Evolutionary conservation across 2,888 invertebrate genomes (phyloP).

Genomic region (Clostera curtula): DNA sequence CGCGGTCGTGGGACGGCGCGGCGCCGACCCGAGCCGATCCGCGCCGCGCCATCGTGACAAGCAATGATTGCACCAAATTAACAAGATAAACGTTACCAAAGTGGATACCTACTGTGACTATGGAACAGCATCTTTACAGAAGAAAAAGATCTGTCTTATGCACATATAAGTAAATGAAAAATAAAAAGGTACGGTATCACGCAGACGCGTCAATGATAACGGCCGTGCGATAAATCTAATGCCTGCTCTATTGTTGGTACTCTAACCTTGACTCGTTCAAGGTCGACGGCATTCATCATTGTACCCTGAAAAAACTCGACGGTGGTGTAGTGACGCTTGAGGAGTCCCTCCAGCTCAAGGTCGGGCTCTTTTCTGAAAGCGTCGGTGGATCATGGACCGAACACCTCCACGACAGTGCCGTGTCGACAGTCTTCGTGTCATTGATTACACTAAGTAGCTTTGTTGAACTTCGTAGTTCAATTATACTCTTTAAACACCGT

Average conservation of each 20-base stretch:
- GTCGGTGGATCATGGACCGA: conserved; percentile 58
- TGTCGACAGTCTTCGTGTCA: not conserved
- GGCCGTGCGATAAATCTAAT: conserved; percentile 73
- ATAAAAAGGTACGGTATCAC: conserved; percentile 46
- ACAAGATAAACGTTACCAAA: conserved; percentile 70
- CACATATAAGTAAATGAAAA: conserved; percentile 63
- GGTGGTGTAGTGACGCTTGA: conserved; percentile 99
- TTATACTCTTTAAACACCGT: too few relatives aligned
- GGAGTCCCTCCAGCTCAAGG: conserved; percentile 99
- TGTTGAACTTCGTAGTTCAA: too few relatives aligned
- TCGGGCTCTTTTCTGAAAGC: conserved; percentile 98
- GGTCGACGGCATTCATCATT: conserved; percentile 99
- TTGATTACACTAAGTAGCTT: too few relatives aligned
- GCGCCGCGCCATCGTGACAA: conserved; percentile 57
- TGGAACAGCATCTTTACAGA: conserved; percentile 68
- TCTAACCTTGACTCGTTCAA: conserved; percentile 99
- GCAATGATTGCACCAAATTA: conserved; percentile 73
- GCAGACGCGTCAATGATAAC: conserved; percentile 69
- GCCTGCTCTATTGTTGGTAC: conserved; percentile 68
- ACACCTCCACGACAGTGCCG: conserved; percentile 21
- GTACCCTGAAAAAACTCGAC: conserved; percentile 99
- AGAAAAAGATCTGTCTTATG: conserved; percentile 64
- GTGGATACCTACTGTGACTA: conserved; percentile 74
- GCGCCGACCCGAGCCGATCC: conserved; percentile 36
- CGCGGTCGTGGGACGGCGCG: conserved; percentile 59